These are phyloP conservation scores for Ditula angustiorana DNA, from an alignment of 2,888 invertebrate species.

Conservation along the genomic window DNA sequence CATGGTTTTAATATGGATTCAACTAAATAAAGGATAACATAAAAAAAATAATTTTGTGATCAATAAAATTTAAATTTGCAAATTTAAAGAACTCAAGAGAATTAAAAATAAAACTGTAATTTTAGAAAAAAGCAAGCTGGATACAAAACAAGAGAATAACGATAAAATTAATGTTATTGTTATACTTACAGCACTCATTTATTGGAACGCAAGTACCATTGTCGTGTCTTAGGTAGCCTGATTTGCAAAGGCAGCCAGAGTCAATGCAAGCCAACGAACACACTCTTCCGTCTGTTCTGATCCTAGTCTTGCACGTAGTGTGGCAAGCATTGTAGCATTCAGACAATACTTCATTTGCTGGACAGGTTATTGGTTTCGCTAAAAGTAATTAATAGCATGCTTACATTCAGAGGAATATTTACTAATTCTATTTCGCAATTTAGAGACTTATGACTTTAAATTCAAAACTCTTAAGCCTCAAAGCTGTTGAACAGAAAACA, in stretches of 20 bases:
- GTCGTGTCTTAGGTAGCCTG: conserved; percentile 24
- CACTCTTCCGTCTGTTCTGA: conserved; percentile 15
- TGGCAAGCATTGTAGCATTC: conserved; percentile 32
- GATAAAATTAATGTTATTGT: background rate
- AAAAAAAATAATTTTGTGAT: background rate
- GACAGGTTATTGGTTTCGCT: conserved; percentile 19
- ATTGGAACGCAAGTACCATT: conserved; percentile 38
- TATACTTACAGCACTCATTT: conserved; percentile 38
- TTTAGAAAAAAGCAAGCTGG: background rate
- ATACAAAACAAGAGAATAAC: background rate
- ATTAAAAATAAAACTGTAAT: too few species aligned
- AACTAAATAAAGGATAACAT: too few species aligned
- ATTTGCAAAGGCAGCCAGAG: conserved; percentile 24
- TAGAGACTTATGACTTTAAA: background rate
- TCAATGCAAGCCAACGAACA: conserved; percentile 19
- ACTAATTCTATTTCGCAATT: too few species aligned
- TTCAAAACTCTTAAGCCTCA: too few species aligned
- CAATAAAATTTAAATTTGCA: background rate
- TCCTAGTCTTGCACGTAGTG: conserved; percentile 32
- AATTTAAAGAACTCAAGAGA: too few species aligned
- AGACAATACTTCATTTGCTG: conserved; percentile 30
- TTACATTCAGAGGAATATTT: too few species aligned
- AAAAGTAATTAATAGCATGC: too few species aligned
- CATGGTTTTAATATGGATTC: too few species aligned
- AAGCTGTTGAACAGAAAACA: too few species aligned